Conservation (phyloP, 2,113 vertebrate genomes). For the Arenaria interpres region DNA sequence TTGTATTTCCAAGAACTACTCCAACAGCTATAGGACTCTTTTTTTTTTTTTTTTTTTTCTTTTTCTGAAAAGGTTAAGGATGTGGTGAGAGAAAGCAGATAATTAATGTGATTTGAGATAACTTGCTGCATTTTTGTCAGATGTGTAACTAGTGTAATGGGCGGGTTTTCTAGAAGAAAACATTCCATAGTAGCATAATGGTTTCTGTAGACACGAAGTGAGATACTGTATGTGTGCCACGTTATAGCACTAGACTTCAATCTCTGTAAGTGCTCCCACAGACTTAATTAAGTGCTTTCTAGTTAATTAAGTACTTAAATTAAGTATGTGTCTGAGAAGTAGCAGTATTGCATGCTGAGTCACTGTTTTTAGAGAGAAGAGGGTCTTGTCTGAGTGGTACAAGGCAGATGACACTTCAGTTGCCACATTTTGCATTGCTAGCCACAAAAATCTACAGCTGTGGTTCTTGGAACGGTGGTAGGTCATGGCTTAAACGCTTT, state of each 20-base stretch:
- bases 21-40: neutral
- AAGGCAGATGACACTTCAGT: neutral
- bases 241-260: neutral
- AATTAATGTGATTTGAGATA: neutral
- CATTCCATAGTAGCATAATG: neutral
- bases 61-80: neutral
- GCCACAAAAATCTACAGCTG: neutral
- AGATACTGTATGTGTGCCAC: neutral
- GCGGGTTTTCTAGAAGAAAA: neutral
- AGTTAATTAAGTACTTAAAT: neutral
- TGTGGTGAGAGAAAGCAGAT: neutral
- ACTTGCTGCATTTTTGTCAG: neutral
- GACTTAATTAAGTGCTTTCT: neutral
- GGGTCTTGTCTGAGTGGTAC: neutral
- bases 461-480: neutral
- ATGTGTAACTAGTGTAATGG: neutral
- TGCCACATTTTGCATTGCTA: neutral
- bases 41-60: neutral
- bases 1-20: neutral
- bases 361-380: neutral
- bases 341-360: neutral
- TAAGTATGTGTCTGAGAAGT: neutral
- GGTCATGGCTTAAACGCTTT: neutral
- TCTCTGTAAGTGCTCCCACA: neutral
- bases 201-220: neutral